phyloP scores from a whole-genome alignment of 1,140 invertebrate genomes.

The Drosophila kohkoa region DNA sequence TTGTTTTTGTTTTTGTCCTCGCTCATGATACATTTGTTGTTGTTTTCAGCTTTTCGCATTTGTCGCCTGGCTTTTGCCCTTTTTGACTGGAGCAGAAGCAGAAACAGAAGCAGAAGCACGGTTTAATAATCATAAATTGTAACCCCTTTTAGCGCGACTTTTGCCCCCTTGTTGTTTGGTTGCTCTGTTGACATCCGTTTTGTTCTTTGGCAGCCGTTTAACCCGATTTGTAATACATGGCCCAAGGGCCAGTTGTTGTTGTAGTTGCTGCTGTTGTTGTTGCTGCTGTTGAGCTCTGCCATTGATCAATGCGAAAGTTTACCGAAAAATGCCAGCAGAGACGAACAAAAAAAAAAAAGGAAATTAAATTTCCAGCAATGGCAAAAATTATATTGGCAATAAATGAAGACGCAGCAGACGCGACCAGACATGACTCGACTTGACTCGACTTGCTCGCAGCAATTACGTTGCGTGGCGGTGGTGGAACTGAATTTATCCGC shows the following conservation, averaged over 20 bases:
- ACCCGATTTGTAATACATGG: conserved; percentile 58
- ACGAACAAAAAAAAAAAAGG: conserved; percentile 43
- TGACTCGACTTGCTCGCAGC: conserved; percentile 46
- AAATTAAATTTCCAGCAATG: conserved; percentile 80
- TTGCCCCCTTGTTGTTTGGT: conserved; percentile 38
- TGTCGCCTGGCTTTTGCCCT: conserved; percentile 37
- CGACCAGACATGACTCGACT: background rate
- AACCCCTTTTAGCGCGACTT: conserved; percentile 70
- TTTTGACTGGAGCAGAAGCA: conserved; percentile 4
- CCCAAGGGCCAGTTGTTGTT: conserved; percentile 43
- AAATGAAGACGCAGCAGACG: conserved; percentile 74
- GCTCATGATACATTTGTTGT: conserved; percentile 59
- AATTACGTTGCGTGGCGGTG: conserved; percentile 49
- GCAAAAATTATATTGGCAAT: conserved; percentile 82
- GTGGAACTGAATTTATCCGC: conserved; percentile 25
- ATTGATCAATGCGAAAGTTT: conserved; percentile 34
- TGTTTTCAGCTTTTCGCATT: conserved; percentile 40
- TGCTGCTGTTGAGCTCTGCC: conserved; percentile 22
- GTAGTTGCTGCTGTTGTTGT: conserved; percentile 23
- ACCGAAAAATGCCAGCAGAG: conserved; percentile 27
- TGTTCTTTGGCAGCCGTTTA: conserved; percentile 60
- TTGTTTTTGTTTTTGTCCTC: background rate
- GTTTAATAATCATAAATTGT: conserved; percentile 83
- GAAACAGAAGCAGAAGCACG: conserved; percentile 2
- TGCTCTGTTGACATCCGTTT: conserved; percentile 72